Evolutionary conservation across 2,113 vertebrate genomes (phyloP).

Genomic region (Orcinus orca): DNA sequence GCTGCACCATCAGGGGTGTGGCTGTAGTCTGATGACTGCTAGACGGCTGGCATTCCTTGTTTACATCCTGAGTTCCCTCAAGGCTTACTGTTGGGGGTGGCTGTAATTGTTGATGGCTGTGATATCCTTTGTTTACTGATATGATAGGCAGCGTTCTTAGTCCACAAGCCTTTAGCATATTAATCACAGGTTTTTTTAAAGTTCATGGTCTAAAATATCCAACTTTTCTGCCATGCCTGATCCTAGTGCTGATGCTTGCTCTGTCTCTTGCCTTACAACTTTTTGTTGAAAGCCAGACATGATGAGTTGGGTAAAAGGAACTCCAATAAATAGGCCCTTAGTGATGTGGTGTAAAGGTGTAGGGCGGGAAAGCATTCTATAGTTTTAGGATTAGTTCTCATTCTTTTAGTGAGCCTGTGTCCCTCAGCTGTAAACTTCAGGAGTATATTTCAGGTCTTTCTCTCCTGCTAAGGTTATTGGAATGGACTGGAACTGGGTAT

Average conservation of each 20-base stretch:
- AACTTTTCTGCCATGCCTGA: background rate
- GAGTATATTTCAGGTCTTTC: background rate
- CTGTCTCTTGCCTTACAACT: background rate
- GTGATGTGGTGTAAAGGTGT: background rate
- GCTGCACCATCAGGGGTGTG: background rate
- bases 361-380: background rate
- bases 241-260: background rate
- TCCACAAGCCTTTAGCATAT: background rate
- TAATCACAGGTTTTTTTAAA: background rate
- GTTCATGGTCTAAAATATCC: background rate
- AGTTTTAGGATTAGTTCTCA: background rate
- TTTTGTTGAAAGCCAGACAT: background rate
- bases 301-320: background rate
- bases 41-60: background rate
- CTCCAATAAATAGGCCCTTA: background rate
- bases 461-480: background rate
- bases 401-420: background rate
- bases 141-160: background rate
- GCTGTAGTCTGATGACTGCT: background rate
- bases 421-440: background rate
- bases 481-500: background rate
- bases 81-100: background rate
- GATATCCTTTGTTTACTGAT: background rate
- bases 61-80: background rate
- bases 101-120: background rate